Base-by-base conservation (phyloP, 2,888 invertebrate genomes). In the Protula sp. region DNA sequence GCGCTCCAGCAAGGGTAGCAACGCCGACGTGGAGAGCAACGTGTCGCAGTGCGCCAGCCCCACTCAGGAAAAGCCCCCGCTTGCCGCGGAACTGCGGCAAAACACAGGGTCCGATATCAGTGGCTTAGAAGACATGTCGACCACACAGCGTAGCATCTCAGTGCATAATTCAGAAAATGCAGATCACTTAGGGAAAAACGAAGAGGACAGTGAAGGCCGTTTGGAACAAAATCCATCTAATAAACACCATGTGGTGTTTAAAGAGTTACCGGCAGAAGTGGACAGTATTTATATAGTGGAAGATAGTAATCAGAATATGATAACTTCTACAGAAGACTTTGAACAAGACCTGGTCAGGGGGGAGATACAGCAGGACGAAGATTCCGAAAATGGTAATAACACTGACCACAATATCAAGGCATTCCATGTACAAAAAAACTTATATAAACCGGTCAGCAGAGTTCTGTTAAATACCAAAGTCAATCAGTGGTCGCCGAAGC, bases 21-120 rank as follows among this genome's bases (percentile, higher is more conserved):
- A 69, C 30, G 72, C 74, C 1, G 78, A 77, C 51, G 67, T 75
- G 4, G 76, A 75, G 58, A 74, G 74, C 56, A 74, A 72, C 30
- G 74, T 73, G 0, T 69, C 70, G 68, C 59, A 59, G 66, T 38
- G 55, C 51, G 51, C 55, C 22, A 51, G 55, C 26, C 60, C 57
- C 22, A 24, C 22, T 26, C n/a, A n/a, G 50, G 28, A 29, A 26
- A 52, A 26, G 2, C 38, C 47, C 30, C 47, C 55, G 3, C n/a
- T n/a, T 38, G n/a, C 45, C 45, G n/a, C 45, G n/a, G 45, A 38
- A 9, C n/a, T 38, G n/a, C 9, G n/a, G n/a, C 9, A n/a, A n/a
- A n/a, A n/a, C n/a, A n/a, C n/a, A n/a, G n/a, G n/a, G n/a, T n/a
- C n/a, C n/a, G n/a, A n/a, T n/a, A n/a, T n/a, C n/a, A n/a, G n/a